A percentile compares a stretch with the other conserved stretches of the same genome.
phyloP scores from a whole-genome alignment of 1,140 invertebrate species.

The Drosophila cardini region DNA sequence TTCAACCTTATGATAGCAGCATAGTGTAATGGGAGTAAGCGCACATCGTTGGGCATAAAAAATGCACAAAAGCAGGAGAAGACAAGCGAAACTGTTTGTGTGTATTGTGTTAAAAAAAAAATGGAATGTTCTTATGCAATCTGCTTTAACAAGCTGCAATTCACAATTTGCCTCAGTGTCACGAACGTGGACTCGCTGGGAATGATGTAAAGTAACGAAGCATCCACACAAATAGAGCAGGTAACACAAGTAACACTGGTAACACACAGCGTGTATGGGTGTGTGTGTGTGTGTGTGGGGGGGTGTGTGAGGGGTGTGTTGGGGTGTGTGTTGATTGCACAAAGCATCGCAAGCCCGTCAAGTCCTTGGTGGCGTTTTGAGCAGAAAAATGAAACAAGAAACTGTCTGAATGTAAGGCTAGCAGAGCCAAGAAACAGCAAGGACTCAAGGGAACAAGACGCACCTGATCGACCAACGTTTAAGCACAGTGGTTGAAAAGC shows the following conservation, averaged over 20 bases:
- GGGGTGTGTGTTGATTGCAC: constrained; percentile 67
- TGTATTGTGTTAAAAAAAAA: constrained; percentile 18
- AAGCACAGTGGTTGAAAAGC: constrained; percentile 30
- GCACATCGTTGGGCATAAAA: constrained; percentile 36
- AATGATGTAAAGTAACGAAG: constrained; percentile 60
- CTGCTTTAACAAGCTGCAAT: constrained; percentile 62
- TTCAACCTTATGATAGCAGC: constrained; percentile 14
- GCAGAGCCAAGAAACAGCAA: constrained; percentile 20
- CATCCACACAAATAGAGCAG: constrained; percentile 46
- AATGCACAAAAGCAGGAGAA: constrained; percentile 34
- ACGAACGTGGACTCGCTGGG: constrained; percentile 30
- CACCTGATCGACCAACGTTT: constrained; percentile 52
- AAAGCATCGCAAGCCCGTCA: constrained; percentile 68
- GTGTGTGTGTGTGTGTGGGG: background rate
- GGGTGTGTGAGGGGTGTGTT: constrained; percentile 6
- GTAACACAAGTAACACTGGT: constrained; percentile 9
- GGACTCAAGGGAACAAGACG: constrained; percentile 26
- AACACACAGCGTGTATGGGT: background rate
- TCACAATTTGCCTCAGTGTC: constrained; percentile 38
- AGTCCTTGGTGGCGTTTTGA: constrained; percentile 80
- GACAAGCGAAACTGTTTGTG: constrained; percentile 35
- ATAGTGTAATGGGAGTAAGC: constrained; percentile 22
- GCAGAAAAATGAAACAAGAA: constrained; percentile 63
- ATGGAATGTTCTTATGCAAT: constrained; percentile 45
- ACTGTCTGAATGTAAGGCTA: constrained; percentile 40